phyloP scores from a whole-genome alignment of 2,113 vertebrate species.

The Sprattus sprattus region DNA sequence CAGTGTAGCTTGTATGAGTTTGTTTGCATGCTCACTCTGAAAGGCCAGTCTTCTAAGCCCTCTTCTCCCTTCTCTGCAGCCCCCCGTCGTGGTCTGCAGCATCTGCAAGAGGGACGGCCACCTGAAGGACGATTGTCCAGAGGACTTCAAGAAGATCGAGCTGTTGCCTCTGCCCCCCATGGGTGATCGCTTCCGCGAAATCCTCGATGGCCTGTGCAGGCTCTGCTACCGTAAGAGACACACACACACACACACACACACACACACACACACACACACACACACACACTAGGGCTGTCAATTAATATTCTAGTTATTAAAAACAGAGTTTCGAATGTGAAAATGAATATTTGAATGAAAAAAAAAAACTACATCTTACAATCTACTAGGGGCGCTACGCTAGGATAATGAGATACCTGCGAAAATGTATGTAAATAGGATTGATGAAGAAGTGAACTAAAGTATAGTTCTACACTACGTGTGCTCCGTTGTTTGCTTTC shows the following conservation, averaged over 20 bases:
- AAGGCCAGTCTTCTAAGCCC: background rate
- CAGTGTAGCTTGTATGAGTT: background rate
- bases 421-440: too few species aligned
- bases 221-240: slow-evolving; percentile 85
- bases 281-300: too few species aligned
- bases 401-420: too few species aligned
- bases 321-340: too few species aligned
- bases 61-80: slow-evolving; percentile 61
- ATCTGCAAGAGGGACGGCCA: slow-evolving; percentile 98
- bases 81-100: slow-evolving; percentile 97
- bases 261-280: background rate
- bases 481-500: too few species aligned
- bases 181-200: slow-evolving; percentile 86
- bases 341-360: too few species aligned
- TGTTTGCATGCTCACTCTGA: background rate
- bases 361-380: too few species aligned
- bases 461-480: too few species aligned
- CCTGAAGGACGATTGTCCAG: slow-evolving; percentile 95
- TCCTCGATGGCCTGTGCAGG: slow-evolving; percentile 90
- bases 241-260: background rate
- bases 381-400: too few species aligned
- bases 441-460: too few species aligned
- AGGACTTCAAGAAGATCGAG: slow-evolving; percentile 99
- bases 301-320: too few species aligned
- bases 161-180: slow-evolving; percentile 90